Evolutionary conservation across 2,113 vertebrate species (phyloP).

Genomic region (Pavo muticus): DNA sequence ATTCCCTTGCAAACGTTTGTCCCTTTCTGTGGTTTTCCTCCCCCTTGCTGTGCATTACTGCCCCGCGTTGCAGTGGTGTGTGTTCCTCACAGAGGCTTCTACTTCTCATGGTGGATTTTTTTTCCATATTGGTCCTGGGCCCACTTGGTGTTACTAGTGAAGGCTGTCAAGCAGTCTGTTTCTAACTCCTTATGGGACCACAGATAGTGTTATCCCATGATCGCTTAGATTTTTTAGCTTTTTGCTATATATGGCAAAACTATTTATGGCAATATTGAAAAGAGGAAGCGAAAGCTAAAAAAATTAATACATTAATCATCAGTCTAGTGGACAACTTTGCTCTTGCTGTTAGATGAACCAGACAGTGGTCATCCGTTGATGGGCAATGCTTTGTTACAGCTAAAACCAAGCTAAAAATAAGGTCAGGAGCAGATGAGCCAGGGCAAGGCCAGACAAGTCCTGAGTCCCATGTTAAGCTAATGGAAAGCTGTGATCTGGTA

Average conservation of each 20-base stretch:
- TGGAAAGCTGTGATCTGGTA: neutral
- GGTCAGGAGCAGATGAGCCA: slow-evolving; percentile 17
- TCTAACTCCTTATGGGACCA: neutral
- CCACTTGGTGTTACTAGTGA: fast-evolving
- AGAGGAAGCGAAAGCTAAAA: neutral
- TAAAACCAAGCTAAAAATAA: slow-evolving; percentile 40
- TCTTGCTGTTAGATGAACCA: neutral
- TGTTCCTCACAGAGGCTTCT: neutral
- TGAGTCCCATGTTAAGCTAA: neutral
- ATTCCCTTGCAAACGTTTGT: neutral
- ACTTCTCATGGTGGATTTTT: neutral
- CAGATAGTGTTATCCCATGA: fast-evolving
- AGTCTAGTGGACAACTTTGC: neutral
- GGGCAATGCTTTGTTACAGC: neutral
- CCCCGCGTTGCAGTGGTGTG: neutral
- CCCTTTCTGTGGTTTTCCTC: neutral
- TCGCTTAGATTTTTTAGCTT: neutral
- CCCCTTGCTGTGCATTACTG: neutral
- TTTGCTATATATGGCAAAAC: fast-evolving
- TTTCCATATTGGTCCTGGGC: too few relatives aligned
- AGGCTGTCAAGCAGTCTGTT: too few relatives aligned
- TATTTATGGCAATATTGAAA: fast-evolving
- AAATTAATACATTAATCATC: fast-evolving
- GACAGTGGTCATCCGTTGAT: neutral
- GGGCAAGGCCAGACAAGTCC: slow-evolving; percentile 14